Evolutionary conservation across 1,140 invertebrate genomes (phyloP).

Genomic region (Phocides pigmalion): DNA sequence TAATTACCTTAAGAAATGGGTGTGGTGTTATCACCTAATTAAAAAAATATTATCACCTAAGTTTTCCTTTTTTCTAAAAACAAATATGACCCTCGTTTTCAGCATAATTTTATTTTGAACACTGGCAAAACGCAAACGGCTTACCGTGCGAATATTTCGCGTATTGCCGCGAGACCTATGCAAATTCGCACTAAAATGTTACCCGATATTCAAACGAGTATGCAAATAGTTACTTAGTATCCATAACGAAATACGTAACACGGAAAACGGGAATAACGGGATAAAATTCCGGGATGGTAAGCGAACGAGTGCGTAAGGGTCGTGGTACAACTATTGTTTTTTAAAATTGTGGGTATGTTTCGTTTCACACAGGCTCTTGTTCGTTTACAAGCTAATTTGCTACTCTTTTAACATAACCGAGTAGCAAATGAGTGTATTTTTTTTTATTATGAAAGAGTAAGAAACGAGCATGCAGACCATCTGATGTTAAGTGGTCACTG

Average conservation of each 20-base stretch:
- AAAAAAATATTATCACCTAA: too few relatives aligned
- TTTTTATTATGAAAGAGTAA: too few relatives aligned
- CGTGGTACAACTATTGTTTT: background rate
- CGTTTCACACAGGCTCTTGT: too few relatives aligned
- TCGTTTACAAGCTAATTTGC: too few relatives aligned
- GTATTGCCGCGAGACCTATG: conserved; percentile 38
- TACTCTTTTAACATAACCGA: too few relatives aligned
- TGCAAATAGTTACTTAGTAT: conserved; percentile 41
- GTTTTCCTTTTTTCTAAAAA: too few relatives aligned
- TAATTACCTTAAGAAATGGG: too few relatives aligned
- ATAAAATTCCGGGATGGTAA: conserved; percentile 13
- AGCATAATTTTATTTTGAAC: background rate
- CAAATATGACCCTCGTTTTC: background rate
- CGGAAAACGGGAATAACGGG: conserved; percentile 18
- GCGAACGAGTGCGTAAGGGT: background rate
- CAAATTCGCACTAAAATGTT: conserved; percentile 44
- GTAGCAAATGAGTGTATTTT: too few relatives aligned
- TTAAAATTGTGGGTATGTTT: too few relatives aligned
- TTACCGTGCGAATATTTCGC: conserved; percentile 12
- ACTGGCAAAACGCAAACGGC: background rate
- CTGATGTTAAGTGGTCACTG: too few relatives aligned
- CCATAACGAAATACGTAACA: conserved; percentile 29
- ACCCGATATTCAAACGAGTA: conserved; percentile 39
- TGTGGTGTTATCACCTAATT: too few relatives aligned
- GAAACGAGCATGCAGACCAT: too few relatives aligned